Conservation (phyloP, 2,113 vertebrate genomes). For the Arothron firmamentum region DNA sequence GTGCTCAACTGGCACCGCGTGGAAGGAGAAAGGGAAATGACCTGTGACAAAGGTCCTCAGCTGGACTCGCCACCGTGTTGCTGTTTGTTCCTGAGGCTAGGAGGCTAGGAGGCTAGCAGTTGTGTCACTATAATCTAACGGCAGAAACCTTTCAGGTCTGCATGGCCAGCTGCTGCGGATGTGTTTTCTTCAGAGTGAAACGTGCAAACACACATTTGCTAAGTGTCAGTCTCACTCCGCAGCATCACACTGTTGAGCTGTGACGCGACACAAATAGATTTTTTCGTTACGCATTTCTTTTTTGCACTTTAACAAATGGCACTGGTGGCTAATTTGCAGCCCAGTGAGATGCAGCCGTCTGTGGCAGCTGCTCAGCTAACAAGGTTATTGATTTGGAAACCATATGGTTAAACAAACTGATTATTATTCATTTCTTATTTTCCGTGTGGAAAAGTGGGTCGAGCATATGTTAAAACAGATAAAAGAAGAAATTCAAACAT, state of each 20-base stretch:
- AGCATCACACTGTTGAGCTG: constrained; percentile 37
- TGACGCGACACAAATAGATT: constrained; percentile 33
- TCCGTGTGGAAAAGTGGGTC: constrained; percentile 12
- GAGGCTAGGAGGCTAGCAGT: constrained; percentile 26
- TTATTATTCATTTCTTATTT: constrained; percentile 50
- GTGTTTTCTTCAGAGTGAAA: not conserved
- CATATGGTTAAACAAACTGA: constrained; percentile 48
- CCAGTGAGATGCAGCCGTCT: constrained; percentile 40
- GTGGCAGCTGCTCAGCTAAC: constrained; percentile 48
- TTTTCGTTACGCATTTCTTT: constrained; percentile 26
- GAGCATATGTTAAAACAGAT: not conserved
- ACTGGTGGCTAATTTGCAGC: constrained; percentile 41
- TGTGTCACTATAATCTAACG: constrained; percentile 22
- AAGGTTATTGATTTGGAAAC: constrained; percentile 65
- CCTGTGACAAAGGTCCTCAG: constrained; percentile 19
- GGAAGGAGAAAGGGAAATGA: not conserved
- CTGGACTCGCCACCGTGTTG: constrained; percentile 12
- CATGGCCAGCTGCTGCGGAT: not conserved
- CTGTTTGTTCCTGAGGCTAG: constrained; percentile 1
- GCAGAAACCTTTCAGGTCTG: constrained; percentile 10
- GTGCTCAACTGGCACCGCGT: not conserved
- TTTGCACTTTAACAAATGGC: constrained; percentile 22
- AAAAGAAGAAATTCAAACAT: constrained; percentile 10
- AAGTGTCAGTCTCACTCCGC: constrained; percentile 7
- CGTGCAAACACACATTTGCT: constrained; percentile 27